Base-by-base conservation (phyloP, 2,113 vertebrate genomes). In the Platysteira castanea region DNA sequence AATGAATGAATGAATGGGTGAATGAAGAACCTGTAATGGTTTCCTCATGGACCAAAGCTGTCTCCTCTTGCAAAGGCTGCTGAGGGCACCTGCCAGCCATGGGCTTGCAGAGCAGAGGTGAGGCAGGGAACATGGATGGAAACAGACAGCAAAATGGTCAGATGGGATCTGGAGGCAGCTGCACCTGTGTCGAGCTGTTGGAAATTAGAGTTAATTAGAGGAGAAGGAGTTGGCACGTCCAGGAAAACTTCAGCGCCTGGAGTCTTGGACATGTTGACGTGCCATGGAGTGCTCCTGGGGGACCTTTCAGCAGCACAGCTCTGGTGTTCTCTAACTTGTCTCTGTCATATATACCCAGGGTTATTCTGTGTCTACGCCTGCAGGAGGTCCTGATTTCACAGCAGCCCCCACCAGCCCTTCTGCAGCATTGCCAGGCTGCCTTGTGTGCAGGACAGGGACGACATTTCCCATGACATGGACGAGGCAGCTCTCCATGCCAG, bases 181-280 rank as follows among this genome's bases (percentile, higher is more conserved):
- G 8, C 9, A 54, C 18, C 8, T 27, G 7, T 49, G 60, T 57
- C 3, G 10, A 81, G 31, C 14, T 65, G 31, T 18, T 74, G 24
- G 19, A 70, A 77, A 84, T 37, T 46, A 60, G 37, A 64, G 13
- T 61, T 77, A 77, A 59, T 92, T 47, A 2, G 2, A 54, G 27
- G 27, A 79, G 69, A 23, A 57, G 20, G 23, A 61, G 15, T 33
- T 77, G 37, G 52, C 23, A 42, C 5, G 82, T 89, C 11, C 22
- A 78, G 61, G 22, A 75, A 93, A 20, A 60, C 23, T 47, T 81
- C 21, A 23, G 26, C 37, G 15, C 6, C 12, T 1, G 2, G 10
- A 49, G 24, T 17, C 20, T 44, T 41, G 50, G n/a, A 7, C 0
- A 0, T 3, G 9, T 21, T 83, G 44, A 5, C 0, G 0, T 7